Conservation (phyloP, 1,140 invertebrate species). For the Acromyrmex charruanus region DNA sequence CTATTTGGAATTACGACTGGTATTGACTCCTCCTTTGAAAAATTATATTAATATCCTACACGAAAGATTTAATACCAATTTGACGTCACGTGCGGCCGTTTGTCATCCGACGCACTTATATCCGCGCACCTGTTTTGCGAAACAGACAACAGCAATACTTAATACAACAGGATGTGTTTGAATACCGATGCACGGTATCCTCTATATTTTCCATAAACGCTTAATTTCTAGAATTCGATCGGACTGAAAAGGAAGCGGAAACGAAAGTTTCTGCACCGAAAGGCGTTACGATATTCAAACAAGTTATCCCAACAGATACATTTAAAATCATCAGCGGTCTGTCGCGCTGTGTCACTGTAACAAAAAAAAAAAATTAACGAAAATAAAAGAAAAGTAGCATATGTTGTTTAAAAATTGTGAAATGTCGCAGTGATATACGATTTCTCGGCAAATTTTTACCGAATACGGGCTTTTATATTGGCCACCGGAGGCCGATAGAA, state of each 20-base stretch:
- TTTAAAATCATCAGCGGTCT: background rate
- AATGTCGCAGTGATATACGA: background rate
- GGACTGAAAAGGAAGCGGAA: constrained; percentile 12
- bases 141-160: background rate
- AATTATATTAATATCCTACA: constrained; percentile 21
- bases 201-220: background rate
- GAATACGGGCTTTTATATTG: background rate
- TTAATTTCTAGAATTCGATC: background rate
- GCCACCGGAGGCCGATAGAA: background rate
- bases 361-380: background rate
- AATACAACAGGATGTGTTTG: constrained; percentile 37
- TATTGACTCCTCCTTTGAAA: background rate
- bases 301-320: background rate
- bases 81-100: constrained; percentile 41
- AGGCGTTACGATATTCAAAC: background rate
- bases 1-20: background rate
- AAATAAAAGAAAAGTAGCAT: background rate
- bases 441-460: background rate
- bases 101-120: constrained; percentile 33
- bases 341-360: background rate
- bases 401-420: background rate
- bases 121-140: constrained; percentile 45
- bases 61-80: constrained; percentile 40
- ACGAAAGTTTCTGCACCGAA: background rate
- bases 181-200: constrained; percentile 8